Conservation (phyloP, 2,797 vertebrate genomes). For the Liparis tanakae region DNA sequence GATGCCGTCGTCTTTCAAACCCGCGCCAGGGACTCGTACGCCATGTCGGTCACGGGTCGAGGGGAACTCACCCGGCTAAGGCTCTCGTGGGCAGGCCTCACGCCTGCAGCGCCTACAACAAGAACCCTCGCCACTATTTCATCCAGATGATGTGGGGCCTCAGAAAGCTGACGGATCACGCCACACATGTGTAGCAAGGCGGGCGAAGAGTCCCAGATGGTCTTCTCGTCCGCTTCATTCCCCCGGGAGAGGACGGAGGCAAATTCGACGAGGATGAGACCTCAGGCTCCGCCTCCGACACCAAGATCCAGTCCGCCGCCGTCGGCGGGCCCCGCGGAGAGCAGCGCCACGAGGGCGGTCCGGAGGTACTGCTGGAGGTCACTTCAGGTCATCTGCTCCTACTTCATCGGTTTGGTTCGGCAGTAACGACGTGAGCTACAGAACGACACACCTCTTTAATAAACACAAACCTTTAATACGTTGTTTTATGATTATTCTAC, state of each 20-base stretch:
- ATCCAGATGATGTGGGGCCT: slow-evolving; percentile 83
- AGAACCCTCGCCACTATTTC: slow-evolving; percentile 85
- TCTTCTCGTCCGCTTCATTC: slow-evolving; percentile 68
- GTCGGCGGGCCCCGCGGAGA: slow-evolving; percentile 52
- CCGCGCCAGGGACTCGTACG: slow-evolving; percentile 81
- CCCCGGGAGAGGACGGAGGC: slow-evolving; percentile 36
- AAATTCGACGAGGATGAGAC: background rate
- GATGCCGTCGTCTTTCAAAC: slow-evolving; percentile 83
- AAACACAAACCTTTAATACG: background rate
- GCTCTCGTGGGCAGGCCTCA: slow-evolving; percentile 81
- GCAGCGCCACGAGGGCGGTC: slow-evolving; percentile 78
- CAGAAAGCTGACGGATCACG: slow-evolving; percentile 80
- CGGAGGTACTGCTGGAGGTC: slow-evolving; percentile 86
- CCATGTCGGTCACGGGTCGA: slow-evolving; percentile 75
- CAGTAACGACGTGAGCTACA: slow-evolving; percentile 76
- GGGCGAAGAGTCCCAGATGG: slow-evolving; percentile 81
- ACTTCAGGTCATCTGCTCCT: slow-evolving; percentile 83
- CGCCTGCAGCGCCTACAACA: slow-evolving; percentile 81
- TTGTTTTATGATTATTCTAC: slow-evolving; percentile 21
- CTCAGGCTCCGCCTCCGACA: slow-evolving; percentile 27
- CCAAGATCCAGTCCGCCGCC: slow-evolving; percentile 34
- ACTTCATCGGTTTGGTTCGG: slow-evolving; percentile 82
- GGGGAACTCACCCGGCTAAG: slow-evolving; percentile 78
- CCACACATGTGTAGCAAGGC: slow-evolving; percentile 85
- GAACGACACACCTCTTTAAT: background rate